Conservation (phyloP, 2,113 vertebrate species). For the Protobothrops mucrosquamatus region DNA sequence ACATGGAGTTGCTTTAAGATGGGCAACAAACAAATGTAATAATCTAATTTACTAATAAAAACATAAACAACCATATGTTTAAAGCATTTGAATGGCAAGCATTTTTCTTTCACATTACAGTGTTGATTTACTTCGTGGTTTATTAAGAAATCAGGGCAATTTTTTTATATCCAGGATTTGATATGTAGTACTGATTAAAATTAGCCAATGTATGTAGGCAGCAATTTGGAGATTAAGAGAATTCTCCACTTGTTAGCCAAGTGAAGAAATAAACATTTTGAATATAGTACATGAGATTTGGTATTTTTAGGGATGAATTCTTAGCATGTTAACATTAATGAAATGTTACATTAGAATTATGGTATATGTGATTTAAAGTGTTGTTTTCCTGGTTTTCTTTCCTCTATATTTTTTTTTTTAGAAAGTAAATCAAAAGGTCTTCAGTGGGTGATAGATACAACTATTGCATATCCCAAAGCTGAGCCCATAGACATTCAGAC, state of each 20-base stretch:
- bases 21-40: neutral
- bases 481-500: slow-evolving; percentile 97
- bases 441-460: slow-evolving; percentile 97
- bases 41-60: neutral
- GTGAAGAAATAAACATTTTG: neutral
- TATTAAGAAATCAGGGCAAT: neutral
- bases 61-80: neutral
- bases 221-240: neutral
- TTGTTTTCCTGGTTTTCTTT: slow-evolving; percentile 30
- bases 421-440: slow-evolving; percentile 86
- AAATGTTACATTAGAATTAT: neutral
- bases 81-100: neutral
- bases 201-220: neutral
- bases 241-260: neutral
- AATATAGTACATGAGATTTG: neutral
- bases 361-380: neutral
- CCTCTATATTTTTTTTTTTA: slow-evolving; percentile 56
- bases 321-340: neutral
- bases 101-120: neutral
- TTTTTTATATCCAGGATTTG: neutral
- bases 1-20: neutral
- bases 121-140: slow-evolving; percentile 6
- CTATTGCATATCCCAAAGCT: slow-evolving; percentile 92
- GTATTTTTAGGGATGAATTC: neutral
- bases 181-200: neutral